A percentile compares a stretch with the other conserved stretches of the same genome.
Evolutionary conservation across 2,797 vertebrate species (phyloP).

Genomic region (Cryptoblepharus egeriae): DNA sequence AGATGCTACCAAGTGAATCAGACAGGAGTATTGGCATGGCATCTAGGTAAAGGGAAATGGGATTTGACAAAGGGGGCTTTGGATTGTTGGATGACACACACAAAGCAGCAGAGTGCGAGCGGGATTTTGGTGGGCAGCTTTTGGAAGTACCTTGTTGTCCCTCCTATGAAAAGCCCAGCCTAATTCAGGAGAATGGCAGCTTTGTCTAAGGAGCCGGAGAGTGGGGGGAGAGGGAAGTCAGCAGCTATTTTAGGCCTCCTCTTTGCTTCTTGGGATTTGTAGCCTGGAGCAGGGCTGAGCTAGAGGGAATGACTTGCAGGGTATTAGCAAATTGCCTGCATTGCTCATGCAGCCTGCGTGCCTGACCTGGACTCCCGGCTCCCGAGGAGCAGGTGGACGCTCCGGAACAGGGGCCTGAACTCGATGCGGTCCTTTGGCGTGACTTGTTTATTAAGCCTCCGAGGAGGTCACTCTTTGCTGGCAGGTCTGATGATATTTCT

Average conservation of each 20-base stretch:
- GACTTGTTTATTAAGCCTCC: slow-evolving; percentile 39
- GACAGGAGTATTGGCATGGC: too few relatives aligned
- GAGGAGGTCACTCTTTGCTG: background rate
- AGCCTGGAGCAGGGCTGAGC: slow-evolving; percentile 26
- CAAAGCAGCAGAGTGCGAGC: too few relatives aligned
- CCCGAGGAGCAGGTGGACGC: slow-evolving; percentile 19
- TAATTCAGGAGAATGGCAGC: background rate
- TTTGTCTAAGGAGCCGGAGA: background rate
- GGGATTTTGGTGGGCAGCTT: too few relatives aligned
- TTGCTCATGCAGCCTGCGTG: slow-evolving; percentile 22
- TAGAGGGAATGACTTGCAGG: background rate
- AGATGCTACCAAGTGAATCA: too few relatives aligned
- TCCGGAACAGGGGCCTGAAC: slow-evolving; percentile 27
- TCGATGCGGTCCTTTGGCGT: slow-evolving; percentile 4
- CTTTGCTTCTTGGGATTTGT: slow-evolving; percentile 27
- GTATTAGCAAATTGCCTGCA: slow-evolving; percentile 6
- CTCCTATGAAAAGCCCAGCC: background rate
- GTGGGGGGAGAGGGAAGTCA: background rate
- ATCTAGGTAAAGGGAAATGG: background rate
- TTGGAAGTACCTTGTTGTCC: background rate
- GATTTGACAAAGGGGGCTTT: background rate
- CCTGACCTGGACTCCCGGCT: background rate
- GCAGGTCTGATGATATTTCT: slow-evolving; percentile 17
- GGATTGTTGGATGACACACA: background rate
- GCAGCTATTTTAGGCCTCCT: slow-evolving; percentile 5